These are phyloP conservation scores for Idaea biselata DNA, from an alignment of 2,888 invertebrate species.

Conservation along the genomic window DNA sequence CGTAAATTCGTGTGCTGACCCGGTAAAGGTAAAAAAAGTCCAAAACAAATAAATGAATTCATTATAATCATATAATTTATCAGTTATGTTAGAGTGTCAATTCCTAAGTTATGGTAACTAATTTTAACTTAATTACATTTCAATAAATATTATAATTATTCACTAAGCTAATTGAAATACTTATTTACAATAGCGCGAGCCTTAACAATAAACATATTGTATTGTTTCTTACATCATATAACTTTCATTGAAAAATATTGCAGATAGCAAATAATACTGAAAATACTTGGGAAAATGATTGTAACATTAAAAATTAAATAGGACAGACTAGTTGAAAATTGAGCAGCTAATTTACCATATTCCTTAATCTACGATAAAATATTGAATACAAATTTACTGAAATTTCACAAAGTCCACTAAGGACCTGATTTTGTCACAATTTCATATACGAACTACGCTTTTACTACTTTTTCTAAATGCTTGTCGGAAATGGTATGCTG, in stretches of 20 bases:
- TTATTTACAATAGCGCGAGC: conserved; percentile 66
- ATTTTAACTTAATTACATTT: conserved; percentile 38
- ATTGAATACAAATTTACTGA: no score
- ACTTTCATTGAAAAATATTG: conserved; percentile 4
- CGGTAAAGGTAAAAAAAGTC: conserved; percentile 19
- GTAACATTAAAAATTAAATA: no score
- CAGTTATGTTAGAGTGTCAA: conserved; percentile 20
- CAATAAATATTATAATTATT: conserved; percentile 49
- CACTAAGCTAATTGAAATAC: conserved; percentile 49
- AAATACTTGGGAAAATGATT: neutral
- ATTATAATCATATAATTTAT: conserved; percentile 21
- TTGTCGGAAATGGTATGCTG: no score
- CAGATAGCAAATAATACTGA: conserved; percentile 1
- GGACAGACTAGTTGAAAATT: no score
- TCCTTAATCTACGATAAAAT: no score
- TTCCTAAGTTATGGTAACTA: conserved; percentile 37
- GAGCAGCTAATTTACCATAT: no score
- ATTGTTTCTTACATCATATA: conserved; percentile 6
- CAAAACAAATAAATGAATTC: conserved; percentile 22
- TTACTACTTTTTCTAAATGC: no score
- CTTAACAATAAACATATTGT: conserved; percentile 21
- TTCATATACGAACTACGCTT: no score
- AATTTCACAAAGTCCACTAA: no score
- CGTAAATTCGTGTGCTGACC: no score
- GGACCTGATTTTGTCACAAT: no score